A percentile compares a stretch with the other conserved stretches of the same genome.
Evolutionary conservation across 1,140 invertebrate species (phyloP).

Genomic region (Drusus annulatus): DNA sequence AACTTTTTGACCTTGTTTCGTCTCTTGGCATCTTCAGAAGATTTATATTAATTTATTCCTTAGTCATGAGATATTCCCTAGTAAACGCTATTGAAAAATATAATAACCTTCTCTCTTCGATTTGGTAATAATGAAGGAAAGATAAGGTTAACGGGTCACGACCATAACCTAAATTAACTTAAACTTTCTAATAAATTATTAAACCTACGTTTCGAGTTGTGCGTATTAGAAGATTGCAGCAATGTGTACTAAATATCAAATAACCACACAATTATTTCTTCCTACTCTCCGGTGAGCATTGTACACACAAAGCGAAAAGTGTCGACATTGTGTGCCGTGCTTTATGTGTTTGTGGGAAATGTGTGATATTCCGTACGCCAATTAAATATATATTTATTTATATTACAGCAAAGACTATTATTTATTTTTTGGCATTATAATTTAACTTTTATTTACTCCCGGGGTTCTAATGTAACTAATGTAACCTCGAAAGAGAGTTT

Average conservation of each 20-base stretch:
- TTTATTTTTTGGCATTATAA: too few species aligned
- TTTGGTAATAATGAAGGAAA: not conserved
- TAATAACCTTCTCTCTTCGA: not conserved
- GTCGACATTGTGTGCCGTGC: not conserved
- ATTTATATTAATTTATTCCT: too few species aligned
- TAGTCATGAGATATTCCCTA: too few species aligned
- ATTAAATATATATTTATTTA: not conserved
- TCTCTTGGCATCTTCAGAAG: too few species aligned
- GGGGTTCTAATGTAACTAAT: too few species aligned
- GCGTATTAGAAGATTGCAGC: not conserved
- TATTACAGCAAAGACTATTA: too few species aligned
- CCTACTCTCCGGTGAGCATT: not conserved
- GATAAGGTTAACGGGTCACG: conserved; percentile 5
- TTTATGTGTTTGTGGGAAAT: not conserved
- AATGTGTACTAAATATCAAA: conserved; percentile 2
- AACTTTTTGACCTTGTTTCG: too few species aligned
- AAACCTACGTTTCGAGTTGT: not conserved
- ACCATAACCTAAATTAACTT: conserved; percentile 18
- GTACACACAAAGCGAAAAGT: too few species aligned
- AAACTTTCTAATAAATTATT: conserved; percentile 3
- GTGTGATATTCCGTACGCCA: not conserved
- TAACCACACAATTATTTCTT: too few species aligned
- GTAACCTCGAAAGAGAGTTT: too few species aligned
- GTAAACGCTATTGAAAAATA: not conserved
- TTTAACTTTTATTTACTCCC: too few species aligned